Evolutionary conservation across 2,113 vertebrate genomes (phyloP), one percentile per base, ranked within the genome.

Genomic region (Fukomys damarensis): DNA sequence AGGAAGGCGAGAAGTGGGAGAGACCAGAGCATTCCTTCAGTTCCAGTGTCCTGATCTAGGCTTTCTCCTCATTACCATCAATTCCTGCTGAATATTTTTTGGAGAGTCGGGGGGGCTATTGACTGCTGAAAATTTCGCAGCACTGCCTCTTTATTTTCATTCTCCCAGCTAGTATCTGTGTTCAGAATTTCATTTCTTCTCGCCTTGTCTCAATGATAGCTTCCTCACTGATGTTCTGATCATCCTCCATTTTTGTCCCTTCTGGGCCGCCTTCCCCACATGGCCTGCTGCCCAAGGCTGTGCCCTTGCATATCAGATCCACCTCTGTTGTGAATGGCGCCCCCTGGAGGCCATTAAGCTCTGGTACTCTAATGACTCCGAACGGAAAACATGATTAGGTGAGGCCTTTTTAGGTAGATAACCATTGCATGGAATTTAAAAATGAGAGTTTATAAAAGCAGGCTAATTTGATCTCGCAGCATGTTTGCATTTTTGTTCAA

Each of bases 391-490:
- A 13, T 8, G 74, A 86, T 26, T 68, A 74, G 3, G 1, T 41
- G 49, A 93, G 46, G 12, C 14, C 61, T 72, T 82, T 95, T 96
- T 13, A n/a, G 30, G 12, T 59, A 70, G 32, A 79, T 74, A n/a
- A 59, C 3, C 4, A 35, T 68, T 56, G 12, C 38, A 35, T 76
- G 41, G 85, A 92, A 95, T 90, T 94, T 58, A 56, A n/a, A 22
- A 52, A 22, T 56, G 41, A 82, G 35, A 83, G 14, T 77, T 96
- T 90, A 85, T 89, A 89, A 95, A 96, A 95, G 86, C 49, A 83
- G 24, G 61, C 54, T 96, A 90, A 97, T 92, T 98, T 88, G 94
- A 96, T 89, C 93, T 49, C 95, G n/a, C 2, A 81, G 58, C 41
- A 70, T 83, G 72, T 76, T 65, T 94, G 54, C 72, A 76, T 83